Evolutionary conservation across 2,797 vertebrate genomes (phyloP), one percentile per base, ranked within the genome.

Genomic region (Micromesistius poutassou): DNA sequence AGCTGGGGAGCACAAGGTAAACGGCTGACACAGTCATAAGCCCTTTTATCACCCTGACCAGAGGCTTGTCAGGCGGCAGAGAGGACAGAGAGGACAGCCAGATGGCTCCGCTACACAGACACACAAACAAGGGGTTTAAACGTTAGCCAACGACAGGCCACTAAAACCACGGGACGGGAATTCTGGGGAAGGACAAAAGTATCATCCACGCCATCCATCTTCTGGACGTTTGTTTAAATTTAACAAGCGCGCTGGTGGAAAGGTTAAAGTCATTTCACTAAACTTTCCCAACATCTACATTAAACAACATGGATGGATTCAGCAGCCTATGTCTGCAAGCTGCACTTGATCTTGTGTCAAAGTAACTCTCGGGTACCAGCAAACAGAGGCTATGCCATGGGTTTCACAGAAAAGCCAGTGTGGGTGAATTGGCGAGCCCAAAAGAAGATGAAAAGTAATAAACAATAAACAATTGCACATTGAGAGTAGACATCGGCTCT

Each of bases 91-190:
- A 62, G 19, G 55, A 62, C 22, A 74, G 12, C 1, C 77, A 83
- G 30, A 50, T 81, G 78, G 46, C 5, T 77, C 78, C 70, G 9
- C 73, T 13, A 38, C 30, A 38, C n/a, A 35, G 36, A 75, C 42
- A 30, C n/a, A n/a, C 40, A 25, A 74, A 74, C 38, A 72, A 72
- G 14, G 71, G n/a, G 25, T 74, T 74, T 74, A 74, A 74, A 74
- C 25, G 30, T 74, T 74, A 73, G 33, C 72, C 35, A 33, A 28
- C 30, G 28, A 71, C 16, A n/a, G 14, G 70, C 30, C 31, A 5
- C 30, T 28, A 12, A 22, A 71, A 30, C 70, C 30, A 4, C 70
- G 19, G 31, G 70, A 9, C 2, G 14, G 1, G 30, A 33, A 16
- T 68, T 68, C 25, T 28, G 62, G 62, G 62, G 62, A 68, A 68